phyloP scores from a whole-genome alignment of 2,888 invertebrate genomes.

The Vesta saturnalis region DNA sequence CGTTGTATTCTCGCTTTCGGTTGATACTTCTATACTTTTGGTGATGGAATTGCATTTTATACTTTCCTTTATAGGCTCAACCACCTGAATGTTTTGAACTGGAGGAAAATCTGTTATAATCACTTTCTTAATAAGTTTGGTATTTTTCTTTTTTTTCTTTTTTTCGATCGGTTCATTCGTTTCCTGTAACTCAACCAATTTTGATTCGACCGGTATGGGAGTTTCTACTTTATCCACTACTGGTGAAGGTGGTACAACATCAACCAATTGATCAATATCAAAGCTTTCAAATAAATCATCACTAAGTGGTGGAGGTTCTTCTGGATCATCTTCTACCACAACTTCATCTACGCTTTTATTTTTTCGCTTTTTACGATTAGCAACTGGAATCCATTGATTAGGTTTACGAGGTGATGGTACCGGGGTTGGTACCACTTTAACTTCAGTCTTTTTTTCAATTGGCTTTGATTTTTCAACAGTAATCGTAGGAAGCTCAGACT shows the following conservation, averaged over 20 bases:
- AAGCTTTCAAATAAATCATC: slow-evolving; percentile 50
- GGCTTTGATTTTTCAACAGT: slow-evolving; percentile 19
- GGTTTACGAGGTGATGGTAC: slow-evolving; percentile 15
- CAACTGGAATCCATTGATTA: slow-evolving; percentile 60
- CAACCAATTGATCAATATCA: slow-evolving; percentile 51
- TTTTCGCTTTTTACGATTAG: slow-evolving; percentile 58
- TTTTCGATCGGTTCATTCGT: too few species aligned
- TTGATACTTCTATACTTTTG: neutral
- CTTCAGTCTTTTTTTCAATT: slow-evolving; percentile 23
- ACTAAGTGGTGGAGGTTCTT: slow-evolving; percentile 8
- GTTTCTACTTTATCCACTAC: neutral
- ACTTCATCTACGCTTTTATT: slow-evolving; percentile 51
- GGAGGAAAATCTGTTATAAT: neutral
- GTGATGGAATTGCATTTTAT: neutral
- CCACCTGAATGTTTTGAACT: neutral
- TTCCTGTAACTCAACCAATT: too few species aligned
- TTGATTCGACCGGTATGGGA: neutral
- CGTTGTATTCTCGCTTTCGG: too few species aligned
- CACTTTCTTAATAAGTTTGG: neutral
- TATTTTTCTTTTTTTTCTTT: neutral
- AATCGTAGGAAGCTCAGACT: slow-evolving; percentile 20
- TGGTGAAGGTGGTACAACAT: slow-evolving; percentile 47
- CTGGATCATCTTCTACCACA: slow-evolving; percentile 31
- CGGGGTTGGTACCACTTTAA: slow-evolving; percentile 27
- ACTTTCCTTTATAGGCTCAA: too few species aligned